Percentiles rank a stretch among this genome's conserved stretches.
phyloP scores from a whole-genome alignment of 1,140 invertebrate genomes.

The Eriocheir sinensis region DNA sequence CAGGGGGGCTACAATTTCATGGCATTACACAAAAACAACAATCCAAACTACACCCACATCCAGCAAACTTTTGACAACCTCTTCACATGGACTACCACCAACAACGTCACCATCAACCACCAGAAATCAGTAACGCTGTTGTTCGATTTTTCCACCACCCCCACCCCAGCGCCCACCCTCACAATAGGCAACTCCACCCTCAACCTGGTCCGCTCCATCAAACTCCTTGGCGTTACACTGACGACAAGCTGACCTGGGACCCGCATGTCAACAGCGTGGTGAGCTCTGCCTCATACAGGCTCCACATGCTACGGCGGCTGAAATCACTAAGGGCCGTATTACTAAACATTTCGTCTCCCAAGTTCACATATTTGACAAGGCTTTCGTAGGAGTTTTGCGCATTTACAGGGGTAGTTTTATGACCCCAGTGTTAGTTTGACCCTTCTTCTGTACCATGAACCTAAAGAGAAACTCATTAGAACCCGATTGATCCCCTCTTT shows the following conservation, averaged over 20 bases:
- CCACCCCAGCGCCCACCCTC: neutral
- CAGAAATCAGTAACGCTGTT: neutral
- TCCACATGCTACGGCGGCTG: conserved; percentile 1
- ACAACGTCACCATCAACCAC: conserved; percentile 23
- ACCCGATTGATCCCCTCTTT: too few relatives aligned
- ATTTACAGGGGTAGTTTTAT: too few relatives aligned
- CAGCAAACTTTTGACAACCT: conserved; percentile 1
- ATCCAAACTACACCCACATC: neutral
- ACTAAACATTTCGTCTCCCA: too few relatives aligned
- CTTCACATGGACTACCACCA: neutral
- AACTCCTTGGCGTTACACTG: neutral
- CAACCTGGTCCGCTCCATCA: neutral
- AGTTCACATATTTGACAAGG: too few relatives aligned
- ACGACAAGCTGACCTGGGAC: neutral
- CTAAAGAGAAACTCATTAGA: too few relatives aligned
- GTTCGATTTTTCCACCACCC: neutral
- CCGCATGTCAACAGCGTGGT: neutral
- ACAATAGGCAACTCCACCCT: neutral
- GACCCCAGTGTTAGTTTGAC: too few relatives aligned
- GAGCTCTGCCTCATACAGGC: conserved; percentile 25
- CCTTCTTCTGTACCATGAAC: too few relatives aligned
- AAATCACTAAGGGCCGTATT: too few relatives aligned
- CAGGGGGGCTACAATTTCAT: too few relatives aligned
- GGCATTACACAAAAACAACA: too few relatives aligned
- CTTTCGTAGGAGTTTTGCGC: too few relatives aligned